Base-by-base conservation (phyloP, 2,888 invertebrate genomes). In the Blastobasis adustella region DNA sequence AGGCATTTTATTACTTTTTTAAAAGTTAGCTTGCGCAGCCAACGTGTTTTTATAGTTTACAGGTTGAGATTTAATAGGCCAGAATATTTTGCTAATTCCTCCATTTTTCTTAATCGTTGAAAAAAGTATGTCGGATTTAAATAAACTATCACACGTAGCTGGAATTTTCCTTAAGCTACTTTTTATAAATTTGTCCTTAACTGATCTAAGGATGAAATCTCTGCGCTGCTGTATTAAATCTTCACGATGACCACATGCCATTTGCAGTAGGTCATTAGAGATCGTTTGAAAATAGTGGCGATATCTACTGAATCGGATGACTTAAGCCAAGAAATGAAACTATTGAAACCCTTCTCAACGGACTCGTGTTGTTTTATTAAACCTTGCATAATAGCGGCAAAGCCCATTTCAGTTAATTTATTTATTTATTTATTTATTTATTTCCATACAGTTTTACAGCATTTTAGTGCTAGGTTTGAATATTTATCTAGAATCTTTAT, bases 161-260 rank as follows among this genome's bases (percentile, higher is more conserved):
- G 49, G 50, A 8, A 55, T 52, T 44, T 48, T 55, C 5, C 52
- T n/a, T n/a, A n/a, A n/a, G n/a, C n/a, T 45, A 4, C 45, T 42
- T 48, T 53, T 55, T 8, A 51, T 10, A 10, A 53, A 48, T 7
- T 51, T 49, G 47, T 55, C 53, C 9, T 49, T 50, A 8, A 51
- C 51, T 43, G 40, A 51, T 5, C 37, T 40, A 39, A 53, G 36
- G n/a, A 55, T 38, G 5, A 40, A 37, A 47, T 53, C 51, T 5
- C 53, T 9, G 4, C 53, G 53, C 51, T 53, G 53, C 51, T 53
- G 49, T 8, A 55, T 37, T 23, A 46, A 37, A 9, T 55, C 52
- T 10, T 49, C 49, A 6, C 50, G 45, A 10, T 53, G 51, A 37
- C 53, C 55, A 10, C 50, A 54, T 8, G 50, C 8, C 44, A 55